Conservation (phyloP, 2,797 vertebrate species). For the Anguilla marmorata region DNA sequence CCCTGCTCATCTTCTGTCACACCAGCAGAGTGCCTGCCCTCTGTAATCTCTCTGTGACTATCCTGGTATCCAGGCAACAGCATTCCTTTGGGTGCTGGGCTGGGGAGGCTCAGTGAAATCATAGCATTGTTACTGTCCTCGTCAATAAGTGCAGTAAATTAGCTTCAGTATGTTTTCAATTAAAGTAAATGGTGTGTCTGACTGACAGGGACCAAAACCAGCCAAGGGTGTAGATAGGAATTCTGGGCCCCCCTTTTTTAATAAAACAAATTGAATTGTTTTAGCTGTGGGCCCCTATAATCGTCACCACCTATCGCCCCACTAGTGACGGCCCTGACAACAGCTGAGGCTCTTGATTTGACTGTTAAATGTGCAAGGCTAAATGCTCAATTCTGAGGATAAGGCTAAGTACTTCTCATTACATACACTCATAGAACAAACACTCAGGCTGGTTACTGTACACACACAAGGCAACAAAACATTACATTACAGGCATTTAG, state of each 20-base stretch:
- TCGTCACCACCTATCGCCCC: no score
- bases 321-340: background rate
- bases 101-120: background rate
- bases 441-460: background rate
- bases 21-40: conserved; percentile 15
- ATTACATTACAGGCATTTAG: background rate
- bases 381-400: conserved; percentile 24
- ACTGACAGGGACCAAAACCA: conserved; percentile 24
- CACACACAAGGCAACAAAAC: background rate
- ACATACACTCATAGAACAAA: background rate
- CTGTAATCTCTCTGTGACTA: conserved; percentile 10
- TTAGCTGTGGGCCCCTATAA: no score
- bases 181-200: conserved; percentile 38
- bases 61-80: background rate
- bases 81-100: background rate
- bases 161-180: conserved; percentile 36
- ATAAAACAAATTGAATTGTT: no score
- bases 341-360: conserved; percentile 29
- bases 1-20: conserved; percentile 21
- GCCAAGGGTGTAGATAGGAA: no score
- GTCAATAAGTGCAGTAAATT: background rate
- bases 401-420: conserved; percentile 39
- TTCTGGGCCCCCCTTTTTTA: no score
- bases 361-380: background rate
- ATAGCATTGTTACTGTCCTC: background rate